Percentiles rank a stretch among this genome's conserved stretches.
Evolutionary conservation across 1,140 invertebrate genomes (phyloP).

Genomic region (Archivesica marissinica): DNA sequence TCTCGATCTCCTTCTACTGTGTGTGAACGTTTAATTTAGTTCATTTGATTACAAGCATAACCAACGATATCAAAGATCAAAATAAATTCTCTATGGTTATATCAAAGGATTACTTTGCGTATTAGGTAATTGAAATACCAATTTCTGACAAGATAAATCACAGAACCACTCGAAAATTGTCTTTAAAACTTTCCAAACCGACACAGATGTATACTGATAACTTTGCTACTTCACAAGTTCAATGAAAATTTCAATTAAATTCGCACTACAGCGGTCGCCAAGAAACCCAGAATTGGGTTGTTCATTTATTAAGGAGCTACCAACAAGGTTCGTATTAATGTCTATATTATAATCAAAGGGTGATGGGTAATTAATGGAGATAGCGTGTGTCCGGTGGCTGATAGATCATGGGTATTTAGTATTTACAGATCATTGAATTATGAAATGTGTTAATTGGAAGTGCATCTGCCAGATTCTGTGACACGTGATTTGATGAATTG

Average conservation of each 20-base stretch:
- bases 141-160: constrained; percentile 58
- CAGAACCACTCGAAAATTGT: constrained; percentile 6
- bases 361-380: neutral
- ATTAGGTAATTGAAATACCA: constrained; percentile 49
- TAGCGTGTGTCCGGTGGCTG: constrained; percentile 19
- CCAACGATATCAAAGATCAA: constrained; percentile 47
- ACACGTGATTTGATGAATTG: no score
- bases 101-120: constrained; percentile 43
- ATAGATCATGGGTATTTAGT: no score
- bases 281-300: neutral
- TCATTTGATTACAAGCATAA: constrained; percentile 25
- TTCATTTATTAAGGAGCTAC: neutral
- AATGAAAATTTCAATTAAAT: constrained; percentile 59
- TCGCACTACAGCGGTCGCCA: constrained; percentile 8
- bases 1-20: neutral
- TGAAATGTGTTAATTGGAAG: constrained; percentile 25
- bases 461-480: neutral
- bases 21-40: constrained; percentile 4
- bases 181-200: constrained; percentile 30
- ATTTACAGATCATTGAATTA: constrained; percentile 24
- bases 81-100: constrained; percentile 12
- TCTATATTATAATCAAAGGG: constrained; percentile 43
- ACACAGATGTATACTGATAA: constrained; percentile 52
- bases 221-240: constrained; percentile 33
- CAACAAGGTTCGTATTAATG: neutral